Conservation (phyloP, 2,113 vertebrate genomes). For the Crotalus tigris region DNA sequence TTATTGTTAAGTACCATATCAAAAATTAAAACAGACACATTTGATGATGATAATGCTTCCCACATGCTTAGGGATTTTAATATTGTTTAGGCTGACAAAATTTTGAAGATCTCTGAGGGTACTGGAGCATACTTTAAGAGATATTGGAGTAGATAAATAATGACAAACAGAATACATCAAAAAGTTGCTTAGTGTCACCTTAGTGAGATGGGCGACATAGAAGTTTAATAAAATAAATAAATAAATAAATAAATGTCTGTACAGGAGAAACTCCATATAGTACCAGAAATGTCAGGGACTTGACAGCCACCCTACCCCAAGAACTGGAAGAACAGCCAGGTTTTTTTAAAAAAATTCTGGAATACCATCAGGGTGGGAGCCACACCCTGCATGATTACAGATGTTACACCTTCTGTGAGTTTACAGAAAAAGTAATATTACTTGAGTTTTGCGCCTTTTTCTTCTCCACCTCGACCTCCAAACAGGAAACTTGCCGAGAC, state of each 20-base stretch:
- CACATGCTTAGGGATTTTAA: not conserved
- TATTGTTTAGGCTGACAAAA: not conserved
- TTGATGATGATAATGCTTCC: not conserved
- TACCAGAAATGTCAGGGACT: not conserved
- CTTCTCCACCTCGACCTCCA: slow-evolving; percentile 57
- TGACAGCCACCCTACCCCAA: not conserved
- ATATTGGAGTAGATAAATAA: not conserved
- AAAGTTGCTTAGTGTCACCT: not conserved
- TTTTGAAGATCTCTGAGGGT: not conserved
- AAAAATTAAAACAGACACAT: not conserved
- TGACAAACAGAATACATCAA: not conserved
- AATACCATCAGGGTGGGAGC: not conserved
- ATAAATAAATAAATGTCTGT: not conserved
- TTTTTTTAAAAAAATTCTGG: not conserved
- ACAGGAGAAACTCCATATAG: not conserved
- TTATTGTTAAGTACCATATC: not conserved
- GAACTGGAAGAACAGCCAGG: not conserved
- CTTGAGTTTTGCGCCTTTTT: slow-evolving; percentile 51
- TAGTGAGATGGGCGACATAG: not conserved
- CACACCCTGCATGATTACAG: not conserved
- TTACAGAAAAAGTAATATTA: slow-evolving; percentile 42
- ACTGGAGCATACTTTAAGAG: not conserved
- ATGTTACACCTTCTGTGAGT: not conserved
- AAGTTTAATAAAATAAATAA: not conserved
- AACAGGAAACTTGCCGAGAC: slow-evolving; percentile 62